Percentiles rank a stretch among this genome's conserved stretches.
Evolutionary conservation across 2,113 vertebrate genomes (phyloP).

Genomic region (Siniperca knerii): DNA sequence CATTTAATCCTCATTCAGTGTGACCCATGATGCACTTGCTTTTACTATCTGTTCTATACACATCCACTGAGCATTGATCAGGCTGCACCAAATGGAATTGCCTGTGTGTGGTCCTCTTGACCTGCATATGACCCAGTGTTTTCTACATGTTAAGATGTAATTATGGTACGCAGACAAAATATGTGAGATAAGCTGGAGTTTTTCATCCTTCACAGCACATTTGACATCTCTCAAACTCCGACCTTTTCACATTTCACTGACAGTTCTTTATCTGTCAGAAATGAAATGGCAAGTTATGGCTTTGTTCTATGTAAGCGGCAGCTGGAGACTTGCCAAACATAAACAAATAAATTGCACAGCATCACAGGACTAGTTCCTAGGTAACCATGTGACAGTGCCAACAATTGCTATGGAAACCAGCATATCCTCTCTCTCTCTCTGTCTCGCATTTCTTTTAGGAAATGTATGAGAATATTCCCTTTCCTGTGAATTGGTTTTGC

Average conservation of each 20-base stretch:
- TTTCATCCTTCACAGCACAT: background rate
- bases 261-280: constrained; percentile 14
- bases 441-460: constrained; percentile 44
- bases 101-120: constrained; percentile 38
- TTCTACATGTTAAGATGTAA: constrained; percentile 9
- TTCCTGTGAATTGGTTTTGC: constrained; percentile 57
- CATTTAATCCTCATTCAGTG: constrained; percentile 25
- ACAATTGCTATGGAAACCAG: constrained; percentile 80
- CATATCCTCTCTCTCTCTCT: constrained; percentile 11
- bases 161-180: constrained; percentile 15
- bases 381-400: constrained; percentile 79
- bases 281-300: constrained; percentile 6
- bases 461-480: constrained; percentile 58
- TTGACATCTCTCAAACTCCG: constrained; percentile 6
- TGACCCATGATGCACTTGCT: constrained; percentile 21
- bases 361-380: constrained; percentile 74
- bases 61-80: constrained; percentile 17
- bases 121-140: constrained; percentile 41
- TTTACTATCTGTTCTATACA: background rate
- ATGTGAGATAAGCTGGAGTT: background rate
- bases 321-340: constrained; percentile 54
- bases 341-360: constrained; percentile 66
- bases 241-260: constrained; percentile 21
- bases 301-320: constrained; percentile 43
- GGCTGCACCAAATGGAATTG: background rate